Percentiles rank a stretch among this genome's conserved stretches.
These are phyloP conservation scores for Dinocampus coccinellae DNA, from an alignment of 2,888 invertebrate genomes.

Conservation along the genomic window DNA sequence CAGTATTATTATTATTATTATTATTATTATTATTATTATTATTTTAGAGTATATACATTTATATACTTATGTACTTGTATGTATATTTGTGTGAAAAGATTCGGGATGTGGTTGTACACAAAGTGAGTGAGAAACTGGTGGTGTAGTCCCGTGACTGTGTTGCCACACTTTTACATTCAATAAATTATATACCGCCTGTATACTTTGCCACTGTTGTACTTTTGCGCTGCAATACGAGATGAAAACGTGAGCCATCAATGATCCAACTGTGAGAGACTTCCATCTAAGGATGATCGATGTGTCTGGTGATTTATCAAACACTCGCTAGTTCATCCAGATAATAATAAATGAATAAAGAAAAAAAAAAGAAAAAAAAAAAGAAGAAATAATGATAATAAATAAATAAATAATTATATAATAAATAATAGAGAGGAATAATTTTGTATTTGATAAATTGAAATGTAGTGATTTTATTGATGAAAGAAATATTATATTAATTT, in stretches of 20 bases:
- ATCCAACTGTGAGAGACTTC: not conserved
- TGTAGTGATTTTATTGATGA: not conserved
- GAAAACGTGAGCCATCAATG: not conserved
- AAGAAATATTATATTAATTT: not conserved
- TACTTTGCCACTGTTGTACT: not conserved
- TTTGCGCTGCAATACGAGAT: not conserved
- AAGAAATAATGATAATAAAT: too few relatives aligned
- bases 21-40: not conserved
- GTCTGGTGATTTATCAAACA: not conserved
- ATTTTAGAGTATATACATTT: too few relatives aligned
- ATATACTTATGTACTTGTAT: constrained; percentile 20
- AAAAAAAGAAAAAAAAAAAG: too few relatives aligned
- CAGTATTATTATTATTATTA: too few relatives aligned
- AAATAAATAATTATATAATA: not conserved
- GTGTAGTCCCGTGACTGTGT: constrained; percentile 43
- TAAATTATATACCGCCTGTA: constrained; percentile 27
- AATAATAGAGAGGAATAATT: not conserved
- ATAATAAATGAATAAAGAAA: not conserved
- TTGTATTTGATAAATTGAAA: not conserved
- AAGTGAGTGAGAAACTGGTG: not conserved
- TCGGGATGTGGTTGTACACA: constrained; percentile 45
- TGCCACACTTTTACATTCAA: constrained; percentile 37
- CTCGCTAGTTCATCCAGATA: not conserved
- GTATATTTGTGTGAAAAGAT: constrained; percentile 25
- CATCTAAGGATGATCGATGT: constrained; percentile 4